Evolutionary conservation across 2,888 invertebrate species (phyloP).

Genomic region (Exocentrus adspersus): DNA sequence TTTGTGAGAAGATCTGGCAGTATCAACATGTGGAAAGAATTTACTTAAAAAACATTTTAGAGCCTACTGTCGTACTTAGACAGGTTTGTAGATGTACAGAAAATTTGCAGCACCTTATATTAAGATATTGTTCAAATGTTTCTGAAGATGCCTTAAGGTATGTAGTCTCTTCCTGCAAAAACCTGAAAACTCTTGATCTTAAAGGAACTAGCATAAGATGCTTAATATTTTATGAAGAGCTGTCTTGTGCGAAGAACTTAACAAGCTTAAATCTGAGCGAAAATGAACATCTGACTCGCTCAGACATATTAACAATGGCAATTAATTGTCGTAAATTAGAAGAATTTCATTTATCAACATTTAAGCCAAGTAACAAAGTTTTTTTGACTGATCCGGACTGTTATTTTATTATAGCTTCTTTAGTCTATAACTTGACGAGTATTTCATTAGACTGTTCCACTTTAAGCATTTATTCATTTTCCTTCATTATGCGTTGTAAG

Average conservation of each 20-base stretch:
- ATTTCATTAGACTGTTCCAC: constrained; percentile 38
- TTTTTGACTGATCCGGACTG: constrained; percentile 30
- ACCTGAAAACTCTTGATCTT: constrained; percentile 31
- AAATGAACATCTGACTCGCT: constrained; percentile 25
- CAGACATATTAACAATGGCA: constrained; percentile 29
- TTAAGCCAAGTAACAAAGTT: constrained; percentile 31
- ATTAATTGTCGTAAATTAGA: constrained; percentile 33
- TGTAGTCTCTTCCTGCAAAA: constrained; percentile 29
- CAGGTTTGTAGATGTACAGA: constrained; percentile 35
- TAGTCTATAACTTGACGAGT: constrained; percentile 25
- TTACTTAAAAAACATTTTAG: constrained; percentile 12
- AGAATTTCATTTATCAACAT: constrained; percentile 35
- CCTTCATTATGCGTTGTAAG: constrained; percentile 32
- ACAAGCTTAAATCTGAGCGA: constrained; percentile 32
- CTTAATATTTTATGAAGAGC: constrained; percentile 36
- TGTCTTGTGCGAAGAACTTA: constrained; percentile 23
- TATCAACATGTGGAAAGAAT: constrained; percentile 30
- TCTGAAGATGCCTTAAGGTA: constrained; percentile 35
- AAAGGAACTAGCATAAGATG: constrained; percentile 36
- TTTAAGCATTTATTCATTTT: constrained; percentile 30
- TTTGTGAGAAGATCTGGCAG: constrained; percentile 37
- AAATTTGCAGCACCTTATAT: constrained; percentile 22
- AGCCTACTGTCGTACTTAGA: constrained; percentile 29
- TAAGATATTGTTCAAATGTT: constrained; percentile 35
- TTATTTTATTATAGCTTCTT: constrained; percentile 31